Conservation (phyloP, 1,140 invertebrate genomes). For the Scaptomyza hsui region DNA sequence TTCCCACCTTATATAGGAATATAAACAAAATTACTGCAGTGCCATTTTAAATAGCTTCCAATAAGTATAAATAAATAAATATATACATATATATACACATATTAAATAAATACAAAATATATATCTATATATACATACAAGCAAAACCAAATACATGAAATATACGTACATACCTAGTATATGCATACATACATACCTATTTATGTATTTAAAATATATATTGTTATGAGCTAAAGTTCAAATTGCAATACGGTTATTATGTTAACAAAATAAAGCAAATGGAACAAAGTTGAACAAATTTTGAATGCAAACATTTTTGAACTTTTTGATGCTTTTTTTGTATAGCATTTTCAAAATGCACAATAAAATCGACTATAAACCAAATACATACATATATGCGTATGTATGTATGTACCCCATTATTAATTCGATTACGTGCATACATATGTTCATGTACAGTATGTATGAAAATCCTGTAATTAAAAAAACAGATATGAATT, state of each 20-base stretch:
- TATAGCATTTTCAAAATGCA: slow-evolving; percentile 49
- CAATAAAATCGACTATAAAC: slow-evolving; percentile 2
- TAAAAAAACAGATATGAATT: slow-evolving; percentile 1
- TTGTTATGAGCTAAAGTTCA: slow-evolving; percentile 81
- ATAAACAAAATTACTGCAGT: slow-evolving; percentile 82
- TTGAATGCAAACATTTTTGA: slow-evolving; percentile 72
- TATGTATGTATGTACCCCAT: slow-evolving; percentile 11
- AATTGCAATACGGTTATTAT: slow-evolving; percentile 72
- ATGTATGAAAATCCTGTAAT: neutral
- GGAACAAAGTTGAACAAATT: slow-evolving; percentile 81
- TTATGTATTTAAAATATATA: slow-evolving; percentile 72
- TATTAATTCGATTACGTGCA: slow-evolving; percentile 6
- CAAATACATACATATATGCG: slow-evolving; percentile 13
- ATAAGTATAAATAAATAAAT: slow-evolving; percentile 66
- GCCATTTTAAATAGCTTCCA: slow-evolving; percentile 84
- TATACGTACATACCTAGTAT: slow-evolving; percentile 67
- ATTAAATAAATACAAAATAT: slow-evolving; percentile 41
- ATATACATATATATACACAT: slow-evolving; percentile 56
- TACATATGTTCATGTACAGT: slow-evolving; percentile 21
- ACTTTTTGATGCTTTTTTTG: slow-evolving; percentile 78
- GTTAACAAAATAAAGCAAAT: slow-evolving; percentile 63
- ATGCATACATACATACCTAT: slow-evolving; percentile 66
- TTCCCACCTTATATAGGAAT: slow-evolving; percentile 83
- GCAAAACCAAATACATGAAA: slow-evolving; percentile 18
- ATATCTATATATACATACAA: slow-evolving; percentile 38